Evolutionary conservation across 1,140 invertebrate species (phyloP).

Genomic region (Tetraneura akinire): DNA sequence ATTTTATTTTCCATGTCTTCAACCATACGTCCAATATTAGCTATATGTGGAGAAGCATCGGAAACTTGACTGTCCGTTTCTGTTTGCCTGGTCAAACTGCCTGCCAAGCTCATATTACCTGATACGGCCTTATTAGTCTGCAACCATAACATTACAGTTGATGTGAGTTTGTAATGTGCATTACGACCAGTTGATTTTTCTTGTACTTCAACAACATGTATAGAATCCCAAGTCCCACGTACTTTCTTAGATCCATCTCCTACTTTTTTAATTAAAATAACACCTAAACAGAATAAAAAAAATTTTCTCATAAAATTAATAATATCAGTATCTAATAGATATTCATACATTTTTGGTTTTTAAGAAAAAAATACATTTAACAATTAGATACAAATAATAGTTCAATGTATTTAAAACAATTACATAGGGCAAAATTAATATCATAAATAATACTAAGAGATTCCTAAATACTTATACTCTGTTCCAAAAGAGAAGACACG

Average conservation of each 20-base stretch:
- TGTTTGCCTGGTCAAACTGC: constrained; percentile 94
- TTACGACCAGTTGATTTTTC: constrained; percentile 91
- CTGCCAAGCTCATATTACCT: constrained; percentile 98
- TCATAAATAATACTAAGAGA: no score
- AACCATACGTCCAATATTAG: constrained; percentile 94
- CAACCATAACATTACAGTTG: constrained; percentile 98
- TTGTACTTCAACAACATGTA: constrained; percentile 98
- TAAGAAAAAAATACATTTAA: no score
- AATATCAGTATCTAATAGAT: no score
- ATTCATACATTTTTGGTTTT: no score
- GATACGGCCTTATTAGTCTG: constrained; percentile 96
- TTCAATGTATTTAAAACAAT: no score
- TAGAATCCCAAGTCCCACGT: constrained; percentile 99
- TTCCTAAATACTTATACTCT: no score
- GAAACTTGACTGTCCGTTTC: constrained; percentile 87
- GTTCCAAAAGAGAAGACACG: no score
- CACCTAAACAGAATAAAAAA: constrained; percentile 65
- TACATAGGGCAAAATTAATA: no score
- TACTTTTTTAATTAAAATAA: constrained; percentile 98
- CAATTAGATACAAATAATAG: no score
- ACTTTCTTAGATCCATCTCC: constrained; percentile 97
- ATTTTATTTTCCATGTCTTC: constrained; percentile 99
- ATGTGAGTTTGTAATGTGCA: constrained; percentile 98
- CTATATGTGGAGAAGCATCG: constrained; percentile 94
- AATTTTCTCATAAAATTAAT: no score